Evolutionary conservation across 2,888 invertebrate genomes (phyloP).

Genomic region (Muscina levida): DNA sequence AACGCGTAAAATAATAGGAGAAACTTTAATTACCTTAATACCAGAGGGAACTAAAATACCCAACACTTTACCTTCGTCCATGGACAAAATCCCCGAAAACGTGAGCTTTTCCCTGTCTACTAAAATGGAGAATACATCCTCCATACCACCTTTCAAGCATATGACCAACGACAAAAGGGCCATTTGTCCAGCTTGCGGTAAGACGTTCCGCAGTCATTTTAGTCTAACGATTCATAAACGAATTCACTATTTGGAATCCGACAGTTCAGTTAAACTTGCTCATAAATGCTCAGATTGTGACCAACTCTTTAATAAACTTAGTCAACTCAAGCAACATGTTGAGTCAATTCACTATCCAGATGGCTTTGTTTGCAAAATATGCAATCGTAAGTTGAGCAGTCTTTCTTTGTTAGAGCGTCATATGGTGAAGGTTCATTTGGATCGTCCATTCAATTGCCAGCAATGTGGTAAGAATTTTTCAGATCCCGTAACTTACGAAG

Average conservation of each 20-base stretch:
- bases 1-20: slow-evolving; percentile 66
- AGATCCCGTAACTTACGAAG: slow-evolving; percentile 59
- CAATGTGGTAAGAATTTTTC: slow-evolving; percentile 66
- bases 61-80: slow-evolving; percentile 38
- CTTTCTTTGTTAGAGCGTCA: slow-evolving; percentile 65
- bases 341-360: slow-evolving; percentile 67
- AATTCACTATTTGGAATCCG: slow-evolving; percentile 67
- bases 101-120: neutral
- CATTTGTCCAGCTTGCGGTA: slow-evolving; percentile 67
- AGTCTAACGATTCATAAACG: slow-evolving; percentile 68
- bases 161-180: slow-evolving; percentile 40
- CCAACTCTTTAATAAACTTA: slow-evolving; percentile 66
- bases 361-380: slow-evolving; percentile 68
- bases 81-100: neutral
- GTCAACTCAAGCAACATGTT: slow-evolving; percentile 67
- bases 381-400: slow-evolving; percentile 63
- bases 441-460: slow-evolving; percentile 64
- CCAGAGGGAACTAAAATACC: slow-evolving; percentile 64
- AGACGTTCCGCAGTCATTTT: slow-evolving; percentile 66
- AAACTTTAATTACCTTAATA: slow-evolving; percentile 67
- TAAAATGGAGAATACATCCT: neutral
- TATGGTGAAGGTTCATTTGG: slow-evolving; percentile 67
- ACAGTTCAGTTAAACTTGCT: slow-evolving; percentile 66
- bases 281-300: slow-evolving; percentile 68
- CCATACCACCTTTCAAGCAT: slow-evolving; percentile 3